These are phyloP conservation scores for Platyscapa corneri DNA, from an alignment of 1,140 invertebrate species.

Conservation along the genomic window DNA sequence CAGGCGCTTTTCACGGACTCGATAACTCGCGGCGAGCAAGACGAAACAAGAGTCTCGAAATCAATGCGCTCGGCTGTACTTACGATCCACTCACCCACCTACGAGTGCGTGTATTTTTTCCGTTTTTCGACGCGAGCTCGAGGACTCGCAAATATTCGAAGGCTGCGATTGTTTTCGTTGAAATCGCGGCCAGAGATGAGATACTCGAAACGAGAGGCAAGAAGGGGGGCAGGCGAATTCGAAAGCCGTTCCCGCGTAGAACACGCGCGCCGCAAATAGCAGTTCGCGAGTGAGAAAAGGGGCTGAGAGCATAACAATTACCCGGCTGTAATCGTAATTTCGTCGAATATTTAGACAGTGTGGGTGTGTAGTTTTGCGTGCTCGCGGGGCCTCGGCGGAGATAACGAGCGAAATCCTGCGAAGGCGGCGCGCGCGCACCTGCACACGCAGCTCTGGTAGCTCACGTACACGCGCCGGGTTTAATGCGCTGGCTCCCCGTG, in stretches of 20 bases:
- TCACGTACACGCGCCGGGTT: not conserved
- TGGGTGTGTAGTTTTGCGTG: not conserved
- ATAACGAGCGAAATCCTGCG: constrained; percentile 29
- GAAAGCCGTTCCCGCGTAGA: not conserved
- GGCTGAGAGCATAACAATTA: constrained; percentile 45
- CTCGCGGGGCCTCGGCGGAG: not conserved
- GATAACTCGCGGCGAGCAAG: too few relatives aligned
- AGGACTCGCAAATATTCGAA: too few relatives aligned
- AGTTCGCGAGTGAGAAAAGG: not conserved
- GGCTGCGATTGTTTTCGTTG: not conserved
- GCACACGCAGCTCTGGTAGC: not conserved
- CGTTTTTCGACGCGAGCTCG: too few relatives aligned
- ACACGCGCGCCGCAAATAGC: constrained; percentile 33
- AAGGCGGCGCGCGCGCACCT: not conserved
- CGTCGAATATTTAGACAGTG: constrained; percentile 34
- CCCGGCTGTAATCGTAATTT: constrained; percentile 12
- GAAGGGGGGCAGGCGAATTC: not conserved
- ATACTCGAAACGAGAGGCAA: not conserved
- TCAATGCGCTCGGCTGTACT: too few relatives aligned
- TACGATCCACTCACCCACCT: too few relatives aligned
- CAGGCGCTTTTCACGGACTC: too few relatives aligned
- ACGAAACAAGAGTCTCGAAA: too few relatives aligned
- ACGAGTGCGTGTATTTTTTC: too few relatives aligned
- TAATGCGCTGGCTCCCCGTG: not conserved
- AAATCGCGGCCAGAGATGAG: not conserved